Evolutionary conservation across 1,140 invertebrate genomes (phyloP).

Genomic region (Riptortus pedestris): DNA sequence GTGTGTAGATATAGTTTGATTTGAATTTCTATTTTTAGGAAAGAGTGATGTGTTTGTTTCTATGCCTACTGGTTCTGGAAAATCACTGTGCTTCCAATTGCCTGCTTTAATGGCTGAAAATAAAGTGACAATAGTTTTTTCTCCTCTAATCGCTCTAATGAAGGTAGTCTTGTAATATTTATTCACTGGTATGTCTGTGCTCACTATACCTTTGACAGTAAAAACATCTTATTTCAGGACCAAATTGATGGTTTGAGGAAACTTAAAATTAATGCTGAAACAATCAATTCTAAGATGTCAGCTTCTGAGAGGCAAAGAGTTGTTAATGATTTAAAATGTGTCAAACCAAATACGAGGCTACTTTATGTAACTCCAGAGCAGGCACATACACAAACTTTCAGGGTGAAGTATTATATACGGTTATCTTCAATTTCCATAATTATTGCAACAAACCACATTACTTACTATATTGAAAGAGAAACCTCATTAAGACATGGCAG

Average conservation of each 20-base stretch:
- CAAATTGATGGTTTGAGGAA: constrained; percentile 45
- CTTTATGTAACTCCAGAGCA: constrained; percentile 90
- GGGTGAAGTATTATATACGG: constrained; percentile 37
- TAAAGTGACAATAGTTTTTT: constrained; percentile 53
- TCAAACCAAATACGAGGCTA: constrained; percentile 60
- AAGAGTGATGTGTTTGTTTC: constrained; percentile 53
- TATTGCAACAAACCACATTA: too few relatives aligned
- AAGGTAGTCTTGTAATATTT: constrained; percentile 37
- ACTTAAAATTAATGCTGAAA: constrained; percentile 62
- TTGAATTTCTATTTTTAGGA: constrained; percentile 39
- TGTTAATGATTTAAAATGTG: constrained; percentile 57
- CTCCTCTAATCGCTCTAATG: constrained; percentile 58
- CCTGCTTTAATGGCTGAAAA: constrained; percentile 48
- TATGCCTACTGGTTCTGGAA: constrained; percentile 64
- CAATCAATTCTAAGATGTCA: constrained; percentile 79
- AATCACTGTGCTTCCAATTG: constrained; percentile 61
- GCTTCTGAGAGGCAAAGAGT: constrained; percentile 60
- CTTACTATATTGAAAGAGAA: too few relatives aligned
- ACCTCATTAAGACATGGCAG: too few relatives aligned
- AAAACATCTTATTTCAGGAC: too few relatives aligned
- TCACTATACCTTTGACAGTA: too few relatives aligned
- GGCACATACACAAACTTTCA: constrained; percentile 64
- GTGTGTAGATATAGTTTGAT: too few relatives aligned
- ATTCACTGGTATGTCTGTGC: not conserved
- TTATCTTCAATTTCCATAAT: too few relatives aligned